Evolutionary conservation across 2,888 invertebrate species (phyloP), one percentile per base, ranked within the genome.

Genomic region (Tetrapedia diversipes): DNA sequence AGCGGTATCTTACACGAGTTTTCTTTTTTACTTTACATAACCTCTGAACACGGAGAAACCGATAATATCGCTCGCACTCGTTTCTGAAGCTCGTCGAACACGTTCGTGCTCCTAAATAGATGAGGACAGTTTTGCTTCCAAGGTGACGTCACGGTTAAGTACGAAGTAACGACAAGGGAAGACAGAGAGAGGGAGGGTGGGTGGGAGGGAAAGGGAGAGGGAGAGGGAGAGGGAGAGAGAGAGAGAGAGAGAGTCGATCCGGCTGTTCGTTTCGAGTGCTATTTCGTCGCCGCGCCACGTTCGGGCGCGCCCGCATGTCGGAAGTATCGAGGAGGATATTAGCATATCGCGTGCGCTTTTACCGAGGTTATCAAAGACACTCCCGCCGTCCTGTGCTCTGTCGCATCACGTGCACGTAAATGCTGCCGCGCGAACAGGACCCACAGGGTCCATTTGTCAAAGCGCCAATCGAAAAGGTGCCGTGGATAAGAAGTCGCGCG

Each of bases 331-430:
- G 78, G 76, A 79, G 78, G 76, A 79, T 78, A 84, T 85, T 85
- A 82, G 82, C 84, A 82, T 84, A 85, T 84, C 84, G 85, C 82
- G 82, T 82, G 84, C 70, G 79, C 79, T 85, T 84, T 82, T 70
- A 54, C 65, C 63, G 69, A 65, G 80, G 82, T 84, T 83, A 83
- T 83, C 83, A 41, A 56, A 69, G 70, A 72, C 77, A 71, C 63
- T 66, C 63, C 4, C 59, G n/a, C 32, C 53, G 59, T 16, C 24
- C 7, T 39, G 16, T 22, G 7, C 51, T 24, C 10, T 11, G 22
- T 32, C 66, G 45, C 29, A 69, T 66, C 69, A 43, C 59, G 64
- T 41, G 45, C 43, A 61, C 63, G 41, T 39, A 43, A 54, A n/a
- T n/a, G n/a, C n/a, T n/a, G n/a, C n/a, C n/a, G 29, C n/a, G 22